A percentile compares a stretch with the other conserved stretches of the same genome.
Evolutionary conservation across 2,797 vertebrate species (phyloP).

Genomic region (Urosaurus nigricauda): DNA sequence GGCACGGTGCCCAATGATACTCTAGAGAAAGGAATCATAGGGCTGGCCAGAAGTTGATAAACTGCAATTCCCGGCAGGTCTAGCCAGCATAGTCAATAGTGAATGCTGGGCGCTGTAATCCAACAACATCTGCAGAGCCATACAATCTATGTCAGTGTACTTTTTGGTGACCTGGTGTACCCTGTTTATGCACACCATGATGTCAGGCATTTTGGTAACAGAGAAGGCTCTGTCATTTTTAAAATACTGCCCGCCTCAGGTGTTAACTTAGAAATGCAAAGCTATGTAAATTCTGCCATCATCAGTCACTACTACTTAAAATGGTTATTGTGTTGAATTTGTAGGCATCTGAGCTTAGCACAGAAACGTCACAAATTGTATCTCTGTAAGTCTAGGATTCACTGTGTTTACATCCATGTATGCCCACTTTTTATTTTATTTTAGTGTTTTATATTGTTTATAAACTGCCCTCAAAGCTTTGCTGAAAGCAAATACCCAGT

Average conservation of each 20-base stretch:
- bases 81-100: too few species aligned
- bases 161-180: too few species aligned
- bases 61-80: too few species aligned
- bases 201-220: not conserved
- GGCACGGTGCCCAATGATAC: not conserved
- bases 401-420: not conserved
- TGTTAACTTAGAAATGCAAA: not conserved
- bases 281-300: not conserved
- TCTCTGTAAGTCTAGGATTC: not conserved
- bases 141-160: too few species aligned
- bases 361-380: too few species aligned
- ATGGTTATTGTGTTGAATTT: not conserved
- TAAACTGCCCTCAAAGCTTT: not conserved
- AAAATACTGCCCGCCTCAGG: not conserved
- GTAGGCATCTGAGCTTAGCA: not conserved
- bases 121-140: too few species aligned
- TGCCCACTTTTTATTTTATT: not conserved
- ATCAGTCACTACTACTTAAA: not conserved
- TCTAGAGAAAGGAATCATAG: too few species aligned
- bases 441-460: not conserved
- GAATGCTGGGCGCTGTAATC: too few species aligned
- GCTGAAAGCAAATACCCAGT: not conserved
- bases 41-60: too few species aligned
- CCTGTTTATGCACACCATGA: not conserved
- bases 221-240: not conserved